Conservation (phyloP, 2,888 invertebrate species). For the Ophraella communa region DNA sequence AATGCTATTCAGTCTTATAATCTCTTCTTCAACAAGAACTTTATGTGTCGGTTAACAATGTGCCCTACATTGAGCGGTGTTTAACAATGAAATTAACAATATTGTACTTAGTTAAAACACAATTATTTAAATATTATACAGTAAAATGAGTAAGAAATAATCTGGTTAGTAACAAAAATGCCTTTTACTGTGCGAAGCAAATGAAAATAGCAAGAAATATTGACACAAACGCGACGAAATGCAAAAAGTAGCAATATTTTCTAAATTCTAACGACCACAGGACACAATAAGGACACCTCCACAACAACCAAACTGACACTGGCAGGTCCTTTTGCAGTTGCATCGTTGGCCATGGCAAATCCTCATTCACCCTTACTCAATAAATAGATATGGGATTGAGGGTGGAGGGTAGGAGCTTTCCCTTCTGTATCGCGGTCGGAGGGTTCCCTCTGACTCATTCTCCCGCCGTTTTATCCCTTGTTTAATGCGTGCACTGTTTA, state of each 20-base stretch:
- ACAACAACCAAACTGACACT: constrained; percentile 61
- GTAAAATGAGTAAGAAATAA: background rate
- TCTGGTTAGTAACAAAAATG: no score
- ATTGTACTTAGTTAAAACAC: background rate
- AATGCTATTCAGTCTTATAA: constrained; percentile 26
- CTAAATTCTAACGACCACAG: constrained; percentile 58
- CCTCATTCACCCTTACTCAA: constrained; percentile 56
- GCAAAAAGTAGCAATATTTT: constrained; percentile 22
- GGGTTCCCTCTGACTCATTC: constrained; percentile 54
- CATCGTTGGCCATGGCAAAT: constrained; percentile 56
- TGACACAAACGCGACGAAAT: constrained; percentile 11
- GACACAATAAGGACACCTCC: constrained; percentile 54
- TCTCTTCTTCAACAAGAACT: constrained; percentile 26
- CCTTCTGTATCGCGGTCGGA: constrained; percentile 47
- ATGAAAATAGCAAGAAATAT: background rate
- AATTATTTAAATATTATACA: background rate
- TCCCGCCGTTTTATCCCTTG: constrained; percentile 37
- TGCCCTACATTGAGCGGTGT: constrained; percentile 17
- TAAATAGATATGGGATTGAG: constrained; percentile 54
- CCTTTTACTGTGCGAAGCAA: background rate
- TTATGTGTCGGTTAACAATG: constrained; percentile 27
- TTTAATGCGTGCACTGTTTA: constrained; percentile 36
- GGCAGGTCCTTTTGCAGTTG: constrained; percentile 57
- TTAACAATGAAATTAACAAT: background rate
- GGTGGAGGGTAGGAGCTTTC: constrained; percentile 36